Conservation (phyloP, 1,140 invertebrate genomes). For the Neotoxoptera formosana region DNA sequence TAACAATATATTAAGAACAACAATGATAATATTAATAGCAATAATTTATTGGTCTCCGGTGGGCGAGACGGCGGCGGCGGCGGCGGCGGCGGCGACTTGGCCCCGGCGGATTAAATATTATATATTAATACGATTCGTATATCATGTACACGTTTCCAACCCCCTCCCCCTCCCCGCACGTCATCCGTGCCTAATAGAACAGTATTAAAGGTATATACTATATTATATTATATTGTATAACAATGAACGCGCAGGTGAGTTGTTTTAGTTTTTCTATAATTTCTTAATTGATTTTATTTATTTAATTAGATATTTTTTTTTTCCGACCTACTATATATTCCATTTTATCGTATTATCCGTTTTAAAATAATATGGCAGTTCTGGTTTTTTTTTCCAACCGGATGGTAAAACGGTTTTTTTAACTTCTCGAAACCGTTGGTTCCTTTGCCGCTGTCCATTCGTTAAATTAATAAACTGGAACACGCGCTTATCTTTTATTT, state of each 20-base stretch:
- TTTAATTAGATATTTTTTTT: slow-evolving; percentile 8
- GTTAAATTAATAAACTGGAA: slow-evolving; percentile 12
- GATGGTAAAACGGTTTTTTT: slow-evolving; percentile 24
- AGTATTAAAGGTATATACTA: too few relatives aligned
- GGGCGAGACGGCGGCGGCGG: neutral
- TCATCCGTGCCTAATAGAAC: neutral
- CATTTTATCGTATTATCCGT: neutral
- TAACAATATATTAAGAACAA: neutral
- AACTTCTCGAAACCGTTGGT: neutral
- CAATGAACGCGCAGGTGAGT: slow-evolving; percentile 4
- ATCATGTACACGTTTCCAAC: neutral
- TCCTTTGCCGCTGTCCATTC: neutral
- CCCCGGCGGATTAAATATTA: neutral
- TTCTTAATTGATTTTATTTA: slow-evolving; percentile 18
- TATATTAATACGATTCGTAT: neutral
- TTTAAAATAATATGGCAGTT: slow-evolving; percentile 18
- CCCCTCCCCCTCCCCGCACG: neutral
- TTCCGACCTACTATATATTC: neutral
- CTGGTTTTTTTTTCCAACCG: neutral
- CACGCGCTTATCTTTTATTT: slow-evolving; percentile 9
- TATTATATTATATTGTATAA: neutral
- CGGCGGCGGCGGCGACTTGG: neutral
- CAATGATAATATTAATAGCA: neutral
- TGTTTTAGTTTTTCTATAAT: neutral
- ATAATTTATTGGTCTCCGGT: slow-evolving; percentile 41